phyloP scores from a whole-genome alignment of 35 echinoderm and acorn worm species.

The Acanthaster planci region DNA sequence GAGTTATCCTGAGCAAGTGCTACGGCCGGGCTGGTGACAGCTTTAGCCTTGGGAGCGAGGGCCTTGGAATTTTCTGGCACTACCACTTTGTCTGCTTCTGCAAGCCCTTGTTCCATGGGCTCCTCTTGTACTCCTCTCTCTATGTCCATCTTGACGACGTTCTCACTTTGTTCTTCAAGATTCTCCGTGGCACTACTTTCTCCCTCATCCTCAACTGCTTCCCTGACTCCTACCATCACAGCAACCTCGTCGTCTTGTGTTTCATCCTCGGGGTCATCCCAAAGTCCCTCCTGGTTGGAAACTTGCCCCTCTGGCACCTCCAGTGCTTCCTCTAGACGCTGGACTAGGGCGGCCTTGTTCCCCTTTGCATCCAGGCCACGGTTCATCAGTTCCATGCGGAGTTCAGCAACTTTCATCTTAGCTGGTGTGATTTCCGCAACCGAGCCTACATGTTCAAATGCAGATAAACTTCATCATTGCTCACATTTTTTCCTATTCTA shows the following conservation, averaged over 20 bases:
- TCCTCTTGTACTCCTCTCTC: neutral
- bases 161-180: neutral
- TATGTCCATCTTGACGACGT: neutral
- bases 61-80: too few species aligned
- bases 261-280: conserved; percentile 9
- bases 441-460: too few species aligned
- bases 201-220: conserved; percentile 36
- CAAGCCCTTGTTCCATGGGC: neutral
- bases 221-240: conserved; percentile 26
- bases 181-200: conserved; percentile 27
- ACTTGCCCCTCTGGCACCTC: conserved; percentile 46
- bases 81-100: too few species aligned
- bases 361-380: conserved; percentile 96
- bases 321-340: conserved; percentile 67
- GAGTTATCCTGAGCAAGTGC: neutral
- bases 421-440: conserved; percentile 9
- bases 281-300: neutral
- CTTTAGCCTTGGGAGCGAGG: neutral
- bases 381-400: conserved; percentile 61
- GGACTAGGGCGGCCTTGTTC: conserved; percentile 76
- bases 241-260: conserved; percentile 21
- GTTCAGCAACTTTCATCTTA: conserved; percentile 96
- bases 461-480: too few species aligned
- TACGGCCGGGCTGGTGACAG: neutral
- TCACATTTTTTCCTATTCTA: too few species aligned